Conservation (phyloP, 1,140 invertebrate genomes). For the Apis cerana region DNA sequence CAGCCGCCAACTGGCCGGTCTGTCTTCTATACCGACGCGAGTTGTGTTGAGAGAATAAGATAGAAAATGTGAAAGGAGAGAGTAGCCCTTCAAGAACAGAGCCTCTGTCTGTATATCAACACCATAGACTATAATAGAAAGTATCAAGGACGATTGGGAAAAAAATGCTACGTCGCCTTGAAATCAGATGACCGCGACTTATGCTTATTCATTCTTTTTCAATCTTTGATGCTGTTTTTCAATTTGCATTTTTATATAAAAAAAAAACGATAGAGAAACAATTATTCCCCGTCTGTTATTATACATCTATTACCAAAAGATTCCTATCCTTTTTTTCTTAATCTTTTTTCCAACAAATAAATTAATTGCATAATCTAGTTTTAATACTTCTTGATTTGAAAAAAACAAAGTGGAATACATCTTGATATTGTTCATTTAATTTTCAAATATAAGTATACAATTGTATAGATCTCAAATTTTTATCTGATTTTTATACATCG, state of each 20-base stretch:
- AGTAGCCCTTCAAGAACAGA: conserved; percentile 36
- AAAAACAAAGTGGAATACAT: neutral
- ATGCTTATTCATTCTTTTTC: neutral
- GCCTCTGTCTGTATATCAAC: conserved; percentile 51
- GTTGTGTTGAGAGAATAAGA: conserved; percentile 54
- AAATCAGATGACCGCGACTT: conserved; percentile 44
- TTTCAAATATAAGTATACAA: neutral
- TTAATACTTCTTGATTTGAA: neutral
- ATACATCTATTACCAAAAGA: neutral
- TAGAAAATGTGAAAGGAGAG: conserved; percentile 32
- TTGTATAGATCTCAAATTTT: too few species aligned
- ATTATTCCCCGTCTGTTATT: neutral
- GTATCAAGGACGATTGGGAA: conserved; percentile 32
- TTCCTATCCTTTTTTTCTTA: too few species aligned
- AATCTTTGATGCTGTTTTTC: neutral
- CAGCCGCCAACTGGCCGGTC: conserved; percentile 74
- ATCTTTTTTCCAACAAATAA: too few species aligned
- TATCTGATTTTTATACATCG: too few species aligned
- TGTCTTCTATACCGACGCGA: conserved; percentile 70
- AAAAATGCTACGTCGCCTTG: conserved; percentile 41
- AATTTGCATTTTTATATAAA: neutral
- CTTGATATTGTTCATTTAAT: neutral
- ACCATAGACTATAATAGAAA: conserved; percentile 48
- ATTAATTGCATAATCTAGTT: conserved; percentile 10
- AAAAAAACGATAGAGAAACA: neutral